These are phyloP conservation scores for Troides aeacus DNA, from an alignment of 2,888 invertebrate genomes.

Conservation along the genomic window DNA sequence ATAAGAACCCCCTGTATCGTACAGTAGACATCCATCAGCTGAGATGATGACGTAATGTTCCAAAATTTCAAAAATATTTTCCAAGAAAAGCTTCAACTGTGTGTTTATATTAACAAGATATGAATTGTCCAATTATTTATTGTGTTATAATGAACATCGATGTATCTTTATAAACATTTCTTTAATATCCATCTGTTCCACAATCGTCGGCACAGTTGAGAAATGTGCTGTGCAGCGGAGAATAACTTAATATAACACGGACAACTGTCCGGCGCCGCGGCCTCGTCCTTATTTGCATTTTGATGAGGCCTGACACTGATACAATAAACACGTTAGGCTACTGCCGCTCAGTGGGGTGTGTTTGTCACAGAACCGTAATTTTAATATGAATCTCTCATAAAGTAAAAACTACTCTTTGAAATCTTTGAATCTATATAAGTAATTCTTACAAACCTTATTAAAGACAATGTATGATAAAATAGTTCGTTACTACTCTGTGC, in stretches of 20 bases:
- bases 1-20: too few species aligned
- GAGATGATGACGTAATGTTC: too few species aligned
- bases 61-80: too few species aligned
- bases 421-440: not conserved
- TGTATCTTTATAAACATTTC: not conserved
- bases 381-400: not conserved
- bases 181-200: not conserved
- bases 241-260: slow-evolving; percentile 72
- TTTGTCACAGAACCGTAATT: slow-evolving; percentile 31
- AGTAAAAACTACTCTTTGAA: not conserved
- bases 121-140: not conserved
- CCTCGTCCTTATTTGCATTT: slow-evolving; percentile 75
- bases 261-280: slow-evolving; percentile 64
- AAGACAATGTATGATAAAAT: too few species aligned
- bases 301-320: slow-evolving; percentile 78
- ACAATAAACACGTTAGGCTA: slow-evolving; percentile 72
- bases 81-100: too few species aligned
- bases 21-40: too few species aligned
- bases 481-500: too few species aligned
- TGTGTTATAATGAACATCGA: not conserved
- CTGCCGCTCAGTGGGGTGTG: slow-evolving; percentile 38
- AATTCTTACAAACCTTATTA: too few species aligned
- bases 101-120: too few species aligned
- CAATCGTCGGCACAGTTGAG: slow-evolving; percentile 36
- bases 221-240: slow-evolving; percentile 44